Evolutionary conservation across 2,797 vertebrate species (phyloP).

Genomic region (Liasis olivaceus): DNA sequence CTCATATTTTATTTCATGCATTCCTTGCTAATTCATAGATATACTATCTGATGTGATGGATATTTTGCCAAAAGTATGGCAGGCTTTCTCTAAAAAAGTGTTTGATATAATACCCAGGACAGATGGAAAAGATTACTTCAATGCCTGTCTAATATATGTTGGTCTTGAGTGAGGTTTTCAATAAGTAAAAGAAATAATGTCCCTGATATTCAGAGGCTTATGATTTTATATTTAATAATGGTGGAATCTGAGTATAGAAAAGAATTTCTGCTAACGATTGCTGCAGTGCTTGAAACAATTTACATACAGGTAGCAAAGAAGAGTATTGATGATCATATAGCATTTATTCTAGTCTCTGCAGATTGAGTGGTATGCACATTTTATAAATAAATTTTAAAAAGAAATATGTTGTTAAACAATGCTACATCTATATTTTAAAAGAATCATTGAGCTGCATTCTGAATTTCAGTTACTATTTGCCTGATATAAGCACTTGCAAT

Average conservation of each 20-base stretch:
- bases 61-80: not conserved
- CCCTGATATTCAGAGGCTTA: slow-evolving; percentile 38
- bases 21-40: not conserved
- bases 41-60: not conserved
- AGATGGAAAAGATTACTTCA: not conserved
- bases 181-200: slow-evolving; percentile 1
- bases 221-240: slow-evolving; percentile 47
- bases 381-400: not conserved
- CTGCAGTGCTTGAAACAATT: slow-evolving; percentile 48
- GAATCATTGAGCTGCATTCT: not conserved
- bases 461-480: slow-evolving; percentile 22
- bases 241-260: slow-evolving; percentile 31
- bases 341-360: not conserved
- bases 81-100: not conserved
- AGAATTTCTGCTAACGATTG: slow-evolving; percentile 42
- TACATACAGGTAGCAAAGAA: slow-evolving; percentile 49
- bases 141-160: not conserved
- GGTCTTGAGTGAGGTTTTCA: not conserved
- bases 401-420: not conserved
- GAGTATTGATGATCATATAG: slow-evolving; percentile 32
- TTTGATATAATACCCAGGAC: too few relatives aligned
- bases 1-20: not conserved
- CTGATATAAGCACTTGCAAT: not conserved
- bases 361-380: not conserved
- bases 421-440: not conserved